These are phyloP conservation scores for Novumbra hubbsi DNA, from an alignment of 2,797 vertebrate species.

Conservation along the genomic window DNA sequence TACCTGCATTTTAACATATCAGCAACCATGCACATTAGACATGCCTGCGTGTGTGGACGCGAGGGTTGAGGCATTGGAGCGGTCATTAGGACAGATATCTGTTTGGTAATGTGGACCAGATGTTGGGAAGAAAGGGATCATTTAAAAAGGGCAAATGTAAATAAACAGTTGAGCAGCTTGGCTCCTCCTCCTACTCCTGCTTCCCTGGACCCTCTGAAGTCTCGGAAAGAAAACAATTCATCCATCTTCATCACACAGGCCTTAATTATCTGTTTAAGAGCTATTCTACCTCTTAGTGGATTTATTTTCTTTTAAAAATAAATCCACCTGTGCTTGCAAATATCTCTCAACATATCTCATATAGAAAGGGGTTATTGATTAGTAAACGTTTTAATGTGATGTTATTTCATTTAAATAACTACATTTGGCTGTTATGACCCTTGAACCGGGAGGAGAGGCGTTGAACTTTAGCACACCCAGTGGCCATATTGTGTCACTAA, in stretches of 20 bases:
- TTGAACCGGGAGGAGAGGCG: neutral
- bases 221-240: slow-evolving; percentile 77
- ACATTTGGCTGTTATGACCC: no score
- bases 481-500: slow-evolving; percentile 12
- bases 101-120: slow-evolving; percentile 78
- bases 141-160: slow-evolving; percentile 81
- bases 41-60: slow-evolving; percentile 33
- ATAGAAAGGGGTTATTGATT: neutral
- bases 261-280: slow-evolving; percentile 46
- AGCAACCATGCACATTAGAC: no score
- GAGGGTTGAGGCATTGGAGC: slow-evolving; percentile 58
- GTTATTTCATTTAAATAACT: no score
- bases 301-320: slow-evolving; percentile 19
- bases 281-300: slow-evolving; percentile 20
- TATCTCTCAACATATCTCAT: neutral
- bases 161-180: slow-evolving; percentile 74
- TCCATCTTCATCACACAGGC: slow-evolving; percentile 74
- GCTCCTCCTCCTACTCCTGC: slow-evolving; percentile 14
- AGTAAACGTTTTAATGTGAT: no score
- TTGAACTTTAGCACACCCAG: neutral
- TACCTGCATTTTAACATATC: slow-evolving; percentile 29
- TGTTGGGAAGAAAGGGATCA: slow-evolving; percentile 78
- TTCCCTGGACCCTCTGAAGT: slow-evolving; percentile 68
- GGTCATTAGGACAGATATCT: slow-evolving; percentile 77
- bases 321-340: slow-evolving; percentile 8